These are phyloP conservation scores for Julus scandinavius DNA, from an alignment of 2,888 invertebrate genomes.

Conservation along the genomic window DNA sequence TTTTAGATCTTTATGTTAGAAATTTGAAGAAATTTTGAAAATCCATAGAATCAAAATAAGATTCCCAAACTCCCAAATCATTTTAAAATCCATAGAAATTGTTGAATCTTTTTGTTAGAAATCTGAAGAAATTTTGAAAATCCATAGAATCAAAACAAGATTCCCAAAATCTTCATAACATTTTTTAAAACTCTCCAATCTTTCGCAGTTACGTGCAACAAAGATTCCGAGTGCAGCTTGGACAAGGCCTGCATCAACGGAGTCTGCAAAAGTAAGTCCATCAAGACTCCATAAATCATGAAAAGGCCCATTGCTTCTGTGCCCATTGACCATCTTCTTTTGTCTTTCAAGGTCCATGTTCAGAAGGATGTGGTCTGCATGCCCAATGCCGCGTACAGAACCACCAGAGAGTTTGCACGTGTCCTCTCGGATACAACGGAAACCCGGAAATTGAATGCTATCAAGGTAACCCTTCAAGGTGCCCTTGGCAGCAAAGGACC, in stretches of 20 bases:
- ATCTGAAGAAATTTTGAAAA: too few relatives aligned
- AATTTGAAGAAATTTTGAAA: too few relatives aligned
- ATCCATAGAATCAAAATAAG: too few relatives aligned
- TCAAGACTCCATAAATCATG: neutral
- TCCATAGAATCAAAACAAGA: too few relatives aligned
- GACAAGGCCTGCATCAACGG: constrained; percentile 84
- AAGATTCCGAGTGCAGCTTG: constrained; percentile 64
- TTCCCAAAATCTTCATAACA: too few relatives aligned
- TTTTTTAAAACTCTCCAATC: neutral
- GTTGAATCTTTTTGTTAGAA: too few relatives aligned
- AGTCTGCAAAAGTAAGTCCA: constrained; percentile 71
- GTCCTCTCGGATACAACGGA: constrained; percentile 72
- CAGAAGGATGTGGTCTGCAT: constrained; percentile 73
- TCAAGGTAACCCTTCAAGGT: too few relatives aligned
- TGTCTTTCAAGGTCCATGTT: constrained; percentile 51
- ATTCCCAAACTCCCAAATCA: too few relatives aligned
- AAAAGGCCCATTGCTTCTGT: too few relatives aligned
- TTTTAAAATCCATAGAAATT: too few relatives aligned
- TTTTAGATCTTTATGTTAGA: too few relatives aligned
- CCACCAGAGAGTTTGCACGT: constrained; percentile 81
- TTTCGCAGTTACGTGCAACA: constrained; percentile 52
- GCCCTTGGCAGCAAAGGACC: too few relatives aligned
- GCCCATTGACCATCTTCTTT: neutral
- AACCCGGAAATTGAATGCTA: constrained; percentile 56
- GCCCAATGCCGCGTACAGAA: constrained; percentile 79